These are phyloP conservation scores for Scyliorhinus canicula DNA, from an alignment of 2,797 vertebrate genomes.

Conservation along the genomic window DNA sequence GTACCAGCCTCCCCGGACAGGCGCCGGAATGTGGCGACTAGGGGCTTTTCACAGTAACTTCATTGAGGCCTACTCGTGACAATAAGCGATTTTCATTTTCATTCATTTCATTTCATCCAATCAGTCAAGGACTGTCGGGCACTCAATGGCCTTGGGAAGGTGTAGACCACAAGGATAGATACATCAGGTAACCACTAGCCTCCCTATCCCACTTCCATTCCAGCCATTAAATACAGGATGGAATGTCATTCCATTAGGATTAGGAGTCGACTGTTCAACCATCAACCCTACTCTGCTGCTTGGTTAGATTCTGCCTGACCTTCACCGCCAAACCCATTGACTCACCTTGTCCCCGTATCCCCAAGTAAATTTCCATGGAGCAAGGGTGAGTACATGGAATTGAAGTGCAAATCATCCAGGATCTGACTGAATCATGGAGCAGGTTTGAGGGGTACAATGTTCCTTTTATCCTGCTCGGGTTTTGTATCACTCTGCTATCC, in stretches of 20 bases:
- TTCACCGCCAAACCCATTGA: not conserved
- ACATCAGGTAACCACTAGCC: not conserved
- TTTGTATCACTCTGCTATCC: not conserved
- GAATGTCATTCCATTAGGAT: too few relatives aligned
- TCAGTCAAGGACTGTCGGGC: too few relatives aligned
- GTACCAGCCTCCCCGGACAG: too few relatives aligned
- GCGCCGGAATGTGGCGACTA: too few relatives aligned
- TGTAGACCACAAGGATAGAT: not conserved
- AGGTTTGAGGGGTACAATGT: not conserved
- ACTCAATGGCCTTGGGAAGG: not conserved
- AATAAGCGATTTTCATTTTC: too few relatives aligned
- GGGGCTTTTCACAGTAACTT: too few relatives aligned
- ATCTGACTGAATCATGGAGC: not conserved
- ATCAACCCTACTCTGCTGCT: not conserved
- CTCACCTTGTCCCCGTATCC: not conserved
- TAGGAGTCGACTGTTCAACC: not conserved
- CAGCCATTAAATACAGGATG: not conserved
- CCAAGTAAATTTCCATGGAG: not conserved
- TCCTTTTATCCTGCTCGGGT: not conserved
- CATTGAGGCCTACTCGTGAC: too few relatives aligned
- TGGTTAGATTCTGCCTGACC: not conserved
- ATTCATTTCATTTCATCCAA: too few relatives aligned
- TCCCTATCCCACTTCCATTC: not conserved
- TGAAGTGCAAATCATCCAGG: not conserved
- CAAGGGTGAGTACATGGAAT: not conserved